phyloP scores from a whole-genome alignment of 2,797 vertebrate genomes.

The Picus viridis region DNA sequence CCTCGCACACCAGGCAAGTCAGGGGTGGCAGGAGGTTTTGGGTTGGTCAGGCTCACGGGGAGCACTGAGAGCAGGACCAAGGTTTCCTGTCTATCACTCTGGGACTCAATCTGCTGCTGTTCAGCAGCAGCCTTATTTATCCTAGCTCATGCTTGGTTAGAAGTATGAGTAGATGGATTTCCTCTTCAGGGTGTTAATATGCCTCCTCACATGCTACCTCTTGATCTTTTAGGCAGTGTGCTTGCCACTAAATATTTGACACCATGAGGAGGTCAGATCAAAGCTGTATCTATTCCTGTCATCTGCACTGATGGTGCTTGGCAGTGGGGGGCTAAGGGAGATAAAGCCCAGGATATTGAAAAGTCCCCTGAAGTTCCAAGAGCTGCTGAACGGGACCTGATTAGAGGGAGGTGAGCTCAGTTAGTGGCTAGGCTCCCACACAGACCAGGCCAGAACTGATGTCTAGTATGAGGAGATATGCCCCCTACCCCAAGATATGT shows the following conservation, averaged over 20 bases:
- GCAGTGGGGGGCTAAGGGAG: not conserved
- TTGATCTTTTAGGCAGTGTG: not conserved
- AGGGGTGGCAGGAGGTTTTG: not conserved
- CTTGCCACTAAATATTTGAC: not conserved
- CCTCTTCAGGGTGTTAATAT: not conserved
- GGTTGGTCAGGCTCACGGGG: not conserved
- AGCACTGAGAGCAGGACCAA: not conserved
- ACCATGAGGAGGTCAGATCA: not conserved
- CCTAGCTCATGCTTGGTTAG: not conserved
- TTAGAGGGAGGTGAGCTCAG: not conserved
- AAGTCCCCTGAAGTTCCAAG: not conserved
- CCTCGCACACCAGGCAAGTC: not conserved
- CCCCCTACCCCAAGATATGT: not conserved
- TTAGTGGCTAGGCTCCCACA: fast-evolving
- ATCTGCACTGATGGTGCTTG: not conserved
- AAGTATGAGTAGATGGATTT: not conserved
- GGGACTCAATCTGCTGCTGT: slow-evolving; percentile 2
- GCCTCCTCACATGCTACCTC: not conserved
- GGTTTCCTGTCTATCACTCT: slow-evolving; percentile 5
- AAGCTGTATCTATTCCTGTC: not conserved
- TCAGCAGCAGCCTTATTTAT: not conserved
- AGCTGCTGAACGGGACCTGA: not conserved
- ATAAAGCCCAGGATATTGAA: not conserved
- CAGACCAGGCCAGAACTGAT: not conserved
- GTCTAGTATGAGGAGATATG: not conserved